Evolutionary conservation across 2,797 vertebrate genomes (phyloP), one percentile per base, ranked within the genome.

Genomic region (Psittacula derbiana): DNA sequence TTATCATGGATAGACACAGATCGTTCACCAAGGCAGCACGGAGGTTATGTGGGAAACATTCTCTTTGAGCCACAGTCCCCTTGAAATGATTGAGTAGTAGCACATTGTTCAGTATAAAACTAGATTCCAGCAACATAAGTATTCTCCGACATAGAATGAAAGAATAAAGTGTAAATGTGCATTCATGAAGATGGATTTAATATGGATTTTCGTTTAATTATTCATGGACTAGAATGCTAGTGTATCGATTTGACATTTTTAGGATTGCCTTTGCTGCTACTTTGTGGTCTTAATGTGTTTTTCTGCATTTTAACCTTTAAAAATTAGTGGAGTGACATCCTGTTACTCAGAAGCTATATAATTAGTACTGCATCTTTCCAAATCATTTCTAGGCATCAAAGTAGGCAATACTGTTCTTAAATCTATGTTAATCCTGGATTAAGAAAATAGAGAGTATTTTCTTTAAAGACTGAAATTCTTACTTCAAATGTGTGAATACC

Each of bases 1-100:
- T 67, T 75, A 30, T 24, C 14, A 33, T 75, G 5, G 2, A 14
- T 40, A 73, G 19, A 14, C 0, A 2, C 1, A 33, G 20, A 5
- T 41, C 18, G 11, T 73, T 80, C 80, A 19, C 24, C 28, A 78
- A 61, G 30, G 46, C 31, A 84, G 38, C 41, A 65, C 47, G 27
- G 60, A 65, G 23, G 19, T 62, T 24, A 2, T 16, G 19, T 47
- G 27, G 23, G 62, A 72, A 50, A 44, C 46, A 21, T 33, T 33
- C 14, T 79, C 16, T 76, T 70, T 1, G 0, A 70, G 25, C 18
- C 74, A 57, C 11, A 21, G 24, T 47, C 64, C 6, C 5, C 38
- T 90, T 80, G 86, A 52, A 80, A 27, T 31, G 0, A 30, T 33
- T 55, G 15, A 53, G 10, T 9, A 47, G 13, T 21, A 73, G 44